Percentiles rank a stretch among this genome's conserved stretches.
These are phyloP conservation scores for Sebastes dallii DNA, from an alignment of 2,797 vertebrate species.

Conservation along the genomic window DNA sequence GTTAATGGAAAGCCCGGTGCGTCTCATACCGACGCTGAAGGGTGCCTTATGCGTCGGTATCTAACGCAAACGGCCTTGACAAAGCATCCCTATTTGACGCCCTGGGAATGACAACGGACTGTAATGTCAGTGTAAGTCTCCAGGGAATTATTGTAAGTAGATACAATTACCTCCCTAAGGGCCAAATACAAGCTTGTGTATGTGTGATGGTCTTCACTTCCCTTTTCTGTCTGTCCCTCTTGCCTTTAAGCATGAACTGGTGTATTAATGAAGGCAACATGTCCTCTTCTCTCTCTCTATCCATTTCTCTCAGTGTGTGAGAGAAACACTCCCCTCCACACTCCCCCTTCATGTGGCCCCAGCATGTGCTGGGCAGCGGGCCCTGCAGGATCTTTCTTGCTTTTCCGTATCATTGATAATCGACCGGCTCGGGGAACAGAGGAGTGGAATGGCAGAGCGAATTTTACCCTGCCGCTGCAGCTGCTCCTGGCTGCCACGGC, in stretches of 20 bases:
- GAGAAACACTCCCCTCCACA: too few relatives aligned
- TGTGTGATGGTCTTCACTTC: not conserved
- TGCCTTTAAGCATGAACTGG: constrained; percentile 32
- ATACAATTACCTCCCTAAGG: not conserved
- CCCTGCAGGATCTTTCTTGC: constrained; percentile 43
- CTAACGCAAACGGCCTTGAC: too few relatives aligned
- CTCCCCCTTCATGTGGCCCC: not conserved
- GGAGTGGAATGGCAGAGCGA: constrained; percentile 42
- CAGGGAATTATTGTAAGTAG: not conserved
- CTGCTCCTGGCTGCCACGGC: constrained; percentile 71
- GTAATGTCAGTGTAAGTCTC: not conserved
- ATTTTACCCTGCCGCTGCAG: constrained; percentile 62
- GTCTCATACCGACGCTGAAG: too few relatives aligned
- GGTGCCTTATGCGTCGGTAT: too few relatives aligned
- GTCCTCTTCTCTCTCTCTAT: not conserved
- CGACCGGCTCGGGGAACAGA: constrained; percentile 57
- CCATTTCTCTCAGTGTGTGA: not conserved
- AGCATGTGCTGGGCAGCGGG: constrained; percentile 39
- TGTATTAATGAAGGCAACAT: constrained; percentile 21
- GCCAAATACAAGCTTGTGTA: not conserved
- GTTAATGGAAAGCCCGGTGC: too few relatives aligned
- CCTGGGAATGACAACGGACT: too few relatives aligned
- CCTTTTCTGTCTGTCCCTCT: not conserved
- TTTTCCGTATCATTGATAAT: constrained; percentile 74
- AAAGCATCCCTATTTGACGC: too few relatives aligned